Evolutionary conservation across 2,797 vertebrate genomes (phyloP).

Genomic region (Pygocentrus nattereri): DNA sequence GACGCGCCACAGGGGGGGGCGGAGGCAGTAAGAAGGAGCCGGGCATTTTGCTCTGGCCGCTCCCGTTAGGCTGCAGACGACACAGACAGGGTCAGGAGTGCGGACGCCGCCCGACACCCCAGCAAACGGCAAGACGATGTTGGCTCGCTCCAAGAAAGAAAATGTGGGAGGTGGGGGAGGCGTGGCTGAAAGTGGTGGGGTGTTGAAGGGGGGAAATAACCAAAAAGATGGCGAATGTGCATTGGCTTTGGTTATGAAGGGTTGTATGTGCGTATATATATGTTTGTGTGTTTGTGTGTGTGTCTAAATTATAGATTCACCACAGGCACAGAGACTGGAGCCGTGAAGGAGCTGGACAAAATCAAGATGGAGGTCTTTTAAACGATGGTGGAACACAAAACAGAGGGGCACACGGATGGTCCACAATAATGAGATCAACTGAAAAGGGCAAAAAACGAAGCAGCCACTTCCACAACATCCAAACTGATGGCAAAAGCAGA

Average conservation of each 20-base stretch:
- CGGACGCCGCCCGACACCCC: conserved; percentile 60
- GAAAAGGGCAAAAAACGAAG: conserved; percentile 77
- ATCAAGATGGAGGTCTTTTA: conserved; percentile 44
- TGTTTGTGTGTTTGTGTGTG: conserved; percentile 49
- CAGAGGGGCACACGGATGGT: conserved; percentile 68
- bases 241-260: conserved; percentile 74
- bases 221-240: conserved; percentile 79
- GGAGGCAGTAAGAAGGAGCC: conserved; percentile 88
- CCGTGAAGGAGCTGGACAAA: conserved; percentile 54
- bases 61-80: conserved; percentile 87
- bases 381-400: conserved; percentile 54
- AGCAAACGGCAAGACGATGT: conserved; percentile 48
- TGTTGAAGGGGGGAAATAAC: conserved; percentile 66
- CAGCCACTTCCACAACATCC: conserved; percentile 73
- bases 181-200: conserved; percentile 67
- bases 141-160: conserved; percentile 45
- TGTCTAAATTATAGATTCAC: conserved; percentile 55
- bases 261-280: conserved; percentile 51
- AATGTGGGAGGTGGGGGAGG: conserved; percentile 70
- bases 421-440: conserved; percentile 78
- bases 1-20: conserved; percentile 87
- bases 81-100: conserved; percentile 84
- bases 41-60: conserved; percentile 88
- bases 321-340: conserved; percentile 62
- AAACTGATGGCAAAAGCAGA: conserved; percentile 60